Conservation (phyloP, 53 echinoderm and acorn worm species). For the Zoroaster sp. region DNA sequence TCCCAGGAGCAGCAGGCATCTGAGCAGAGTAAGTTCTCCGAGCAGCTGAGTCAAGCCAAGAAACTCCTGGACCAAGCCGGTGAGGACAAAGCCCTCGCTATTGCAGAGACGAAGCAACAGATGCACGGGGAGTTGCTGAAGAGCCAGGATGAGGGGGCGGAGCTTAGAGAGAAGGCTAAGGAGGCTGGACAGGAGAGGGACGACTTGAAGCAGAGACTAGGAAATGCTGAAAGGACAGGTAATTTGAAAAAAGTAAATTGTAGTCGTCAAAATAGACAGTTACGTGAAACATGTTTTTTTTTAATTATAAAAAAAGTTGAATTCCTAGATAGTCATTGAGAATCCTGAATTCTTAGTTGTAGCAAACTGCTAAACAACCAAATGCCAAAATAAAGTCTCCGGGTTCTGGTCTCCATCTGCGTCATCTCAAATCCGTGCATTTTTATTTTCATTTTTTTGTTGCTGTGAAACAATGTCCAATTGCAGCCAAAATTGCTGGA, state of each 20-base stretch:
- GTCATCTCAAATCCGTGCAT: too few relatives aligned
- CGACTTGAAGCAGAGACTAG: conserved; percentile 34
- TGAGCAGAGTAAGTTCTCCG: conserved; percentile 81
- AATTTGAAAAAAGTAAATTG: neutral
- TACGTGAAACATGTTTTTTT: too few relatives aligned
- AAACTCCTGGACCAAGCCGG: conserved; percentile 73
- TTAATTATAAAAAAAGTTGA: too few relatives aligned
- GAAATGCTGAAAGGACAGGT: conserved; percentile 30
- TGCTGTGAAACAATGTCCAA: too few relatives aligned
- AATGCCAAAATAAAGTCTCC: too few relatives aligned
- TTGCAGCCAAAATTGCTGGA: too few relatives aligned
- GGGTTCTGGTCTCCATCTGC: too few relatives aligned
- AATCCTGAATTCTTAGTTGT: too few relatives aligned
- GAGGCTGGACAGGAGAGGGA: conserved; percentile 66
- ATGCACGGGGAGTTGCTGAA: conserved; percentile 87
- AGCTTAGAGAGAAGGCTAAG: conserved; percentile 66
- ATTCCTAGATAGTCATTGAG: too few relatives aligned
- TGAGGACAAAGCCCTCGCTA: conserved; percentile 84
- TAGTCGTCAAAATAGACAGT: too few relatives aligned
- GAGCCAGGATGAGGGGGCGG: conserved; percentile 67
- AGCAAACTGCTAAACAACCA: too few relatives aligned
- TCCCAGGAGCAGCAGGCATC: conserved; percentile 76
- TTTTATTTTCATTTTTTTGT: too few relatives aligned
- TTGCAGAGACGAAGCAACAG: conserved; percentile 91
- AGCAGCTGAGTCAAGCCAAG: conserved; percentile 92